phyloP scores from a whole-genome alignment of 2,888 invertebrate genomes.

The Metalampra italica region DNA sequence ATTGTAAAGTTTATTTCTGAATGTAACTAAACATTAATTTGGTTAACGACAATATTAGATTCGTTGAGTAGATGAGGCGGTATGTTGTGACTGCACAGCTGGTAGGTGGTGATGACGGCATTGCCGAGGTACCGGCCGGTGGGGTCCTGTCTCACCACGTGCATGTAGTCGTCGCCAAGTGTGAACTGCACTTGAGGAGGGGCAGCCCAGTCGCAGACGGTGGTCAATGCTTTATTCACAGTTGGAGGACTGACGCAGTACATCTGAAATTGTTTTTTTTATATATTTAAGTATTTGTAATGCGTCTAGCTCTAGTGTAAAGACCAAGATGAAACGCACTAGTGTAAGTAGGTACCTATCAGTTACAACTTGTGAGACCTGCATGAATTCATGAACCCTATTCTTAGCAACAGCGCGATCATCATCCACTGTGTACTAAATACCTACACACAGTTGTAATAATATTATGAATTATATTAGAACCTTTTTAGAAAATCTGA shows the following conservation, averaged over 20 bases:
- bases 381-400: too few relatives aligned
- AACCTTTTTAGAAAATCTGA: too few relatives aligned
- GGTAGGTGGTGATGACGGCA: constrained; percentile 57
- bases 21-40: too few relatives aligned
- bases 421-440: too few relatives aligned
- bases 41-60: not conserved
- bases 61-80: constrained; percentile 11
- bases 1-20: too few relatives aligned
- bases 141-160: constrained; percentile 56
- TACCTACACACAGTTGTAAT: too few relatives aligned
- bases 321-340: too few relatives aligned
- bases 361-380: too few relatives aligned
- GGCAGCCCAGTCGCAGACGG: constrained; percentile 62
- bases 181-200: constrained; percentile 61
- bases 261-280: constrained; percentile 37
- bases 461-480: too few relatives aligned
- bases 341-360: too few relatives aligned
- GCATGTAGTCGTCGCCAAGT: constrained; percentile 57
- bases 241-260: constrained; percentile 54
- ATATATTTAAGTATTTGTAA: not conserved
- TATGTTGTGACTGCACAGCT: constrained; percentile 51
- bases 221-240: constrained; percentile 49
- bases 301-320: too few relatives aligned
- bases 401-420: too few relatives aligned
- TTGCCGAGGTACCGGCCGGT: constrained; percentile 47